Evolutionary conservation across 2,888 invertebrate genomes (phyloP).

Genomic region (Tenthredo notha): DNA sequence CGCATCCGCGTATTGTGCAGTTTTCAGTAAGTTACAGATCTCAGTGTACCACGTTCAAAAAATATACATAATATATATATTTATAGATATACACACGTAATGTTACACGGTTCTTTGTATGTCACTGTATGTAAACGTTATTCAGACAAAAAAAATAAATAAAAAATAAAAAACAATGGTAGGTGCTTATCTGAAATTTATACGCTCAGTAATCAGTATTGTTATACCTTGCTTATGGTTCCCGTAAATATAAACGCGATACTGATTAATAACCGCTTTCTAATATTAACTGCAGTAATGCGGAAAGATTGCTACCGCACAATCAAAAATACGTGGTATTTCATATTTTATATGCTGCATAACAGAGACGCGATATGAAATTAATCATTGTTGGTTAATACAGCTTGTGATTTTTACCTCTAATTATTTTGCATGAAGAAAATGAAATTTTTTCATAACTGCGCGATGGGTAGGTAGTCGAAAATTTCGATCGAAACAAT

Average conservation of each 20-base stretch:
- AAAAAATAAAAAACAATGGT: neutral
- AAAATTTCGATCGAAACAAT: neutral
- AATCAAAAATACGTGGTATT: neutral
- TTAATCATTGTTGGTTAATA: neutral
- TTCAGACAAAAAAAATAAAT: neutral
- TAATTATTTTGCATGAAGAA: neutral
- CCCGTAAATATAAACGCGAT: neutral
- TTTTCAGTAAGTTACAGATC: neutral
- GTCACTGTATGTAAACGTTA: neutral
- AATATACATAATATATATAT: neutral
- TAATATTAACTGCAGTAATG: neutral
- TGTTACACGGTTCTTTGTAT: neutral
- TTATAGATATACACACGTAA: neutral
- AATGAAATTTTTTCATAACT: too few species aligned
- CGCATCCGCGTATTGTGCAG: neutral
- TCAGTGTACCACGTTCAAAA: neutral
- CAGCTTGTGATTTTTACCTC: neutral
- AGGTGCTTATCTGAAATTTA: conserved; percentile 23
- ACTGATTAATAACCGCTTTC: neutral
- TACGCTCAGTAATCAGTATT: neutral
- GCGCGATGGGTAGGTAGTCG: too few species aligned
- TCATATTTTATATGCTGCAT: neutral
- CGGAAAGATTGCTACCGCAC: neutral
- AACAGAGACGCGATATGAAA: neutral
- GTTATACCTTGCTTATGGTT: neutral